Base-by-base conservation (phyloP, 2,113 vertebrate genomes). In the Hippopotamus amphibius region DNA sequence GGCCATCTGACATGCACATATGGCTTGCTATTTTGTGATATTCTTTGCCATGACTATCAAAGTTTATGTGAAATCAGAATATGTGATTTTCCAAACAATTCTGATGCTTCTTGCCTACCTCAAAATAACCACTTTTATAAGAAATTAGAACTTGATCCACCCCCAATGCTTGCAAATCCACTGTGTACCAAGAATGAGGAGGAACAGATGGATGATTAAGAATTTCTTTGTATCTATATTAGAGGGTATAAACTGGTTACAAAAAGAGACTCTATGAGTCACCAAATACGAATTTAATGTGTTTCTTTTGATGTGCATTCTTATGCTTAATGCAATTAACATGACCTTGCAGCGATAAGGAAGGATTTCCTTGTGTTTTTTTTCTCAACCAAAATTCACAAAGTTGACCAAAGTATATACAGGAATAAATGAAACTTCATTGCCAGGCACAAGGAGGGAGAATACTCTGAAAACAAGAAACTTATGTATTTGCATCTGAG, bases 401-500 rank as follows among this genome's bases (percentile, higher is more conserved):
- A 72, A 85, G 33, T 17, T 88, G 48, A 87, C 21, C 57, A 90
- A 96, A 89, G 13, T 33, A 90, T 53, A 83, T 19, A 85, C 10
- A 91, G 30, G 13, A 96, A 87, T 97, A 83, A 74, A 90, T 90
- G 63, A 97, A 92, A 61, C 41, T 94, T 93, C 79, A 87, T 6
- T 94, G 71, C 68, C 65, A 96, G 69, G 21, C 11, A 94, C 22
- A 21, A 93, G 17, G n/a, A 92, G 30, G 9, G 50, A 96, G 43
- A 96, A 91, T 28, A 93, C 21, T 79, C n/a, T 76, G 22, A 6
- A 93, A 17, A 95, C 77, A 76, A 91, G 37, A 92, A 97, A 94
- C 13, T 21, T 48, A 76, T 0, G 1, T 79, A 76, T 43, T 85
- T 96, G 37, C 41, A 97, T 76, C 50, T 84, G 5, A 96, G 28